These are phyloP conservation scores for Petroica traversi DNA, from an alignment of 2,113 vertebrate species.

Conservation along the genomic window DNA sequence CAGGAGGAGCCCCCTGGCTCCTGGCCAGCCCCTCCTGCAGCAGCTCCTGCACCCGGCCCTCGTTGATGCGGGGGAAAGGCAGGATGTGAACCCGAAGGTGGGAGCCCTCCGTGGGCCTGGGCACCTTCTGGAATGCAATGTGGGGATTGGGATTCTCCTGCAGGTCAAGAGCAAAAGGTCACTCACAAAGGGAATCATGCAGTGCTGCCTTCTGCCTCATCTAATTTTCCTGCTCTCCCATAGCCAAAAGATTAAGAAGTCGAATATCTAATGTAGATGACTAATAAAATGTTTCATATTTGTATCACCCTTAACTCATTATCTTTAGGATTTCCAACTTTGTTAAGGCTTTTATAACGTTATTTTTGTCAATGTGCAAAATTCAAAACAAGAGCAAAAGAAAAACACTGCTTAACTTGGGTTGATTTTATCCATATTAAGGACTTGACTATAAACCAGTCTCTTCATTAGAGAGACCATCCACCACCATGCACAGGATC, in stretches of 20 bases:
- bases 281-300: not conserved
- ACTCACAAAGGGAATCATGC: not conserved
- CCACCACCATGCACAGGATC: not conserved
- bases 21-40: constrained; percentile 83
- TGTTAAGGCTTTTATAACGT: not conserved
- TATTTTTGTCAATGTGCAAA: not conserved
- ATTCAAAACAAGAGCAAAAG: not conserved
- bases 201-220: not conserved
- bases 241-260: not conserved
- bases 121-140: constrained; percentile 98
- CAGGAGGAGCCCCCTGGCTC: constrained; percentile 72
- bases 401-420: not conserved
- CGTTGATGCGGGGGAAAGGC: constrained; percentile 88
- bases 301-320: not conserved
- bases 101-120: constrained; percentile 94
- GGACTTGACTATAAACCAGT: not conserved
- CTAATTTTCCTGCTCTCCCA: not conserved
- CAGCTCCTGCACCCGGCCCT: constrained; percentile 83
- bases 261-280: not conserved
- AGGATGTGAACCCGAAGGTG: constrained; percentile 93
- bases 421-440: not conserved
- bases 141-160: constrained; percentile 98
- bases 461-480: not conserved
- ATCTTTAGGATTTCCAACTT: not conserved
- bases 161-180: not conserved